Conservation (phyloP, 2,113 vertebrate species). For the Genyomyrus donnyi region DNA sequence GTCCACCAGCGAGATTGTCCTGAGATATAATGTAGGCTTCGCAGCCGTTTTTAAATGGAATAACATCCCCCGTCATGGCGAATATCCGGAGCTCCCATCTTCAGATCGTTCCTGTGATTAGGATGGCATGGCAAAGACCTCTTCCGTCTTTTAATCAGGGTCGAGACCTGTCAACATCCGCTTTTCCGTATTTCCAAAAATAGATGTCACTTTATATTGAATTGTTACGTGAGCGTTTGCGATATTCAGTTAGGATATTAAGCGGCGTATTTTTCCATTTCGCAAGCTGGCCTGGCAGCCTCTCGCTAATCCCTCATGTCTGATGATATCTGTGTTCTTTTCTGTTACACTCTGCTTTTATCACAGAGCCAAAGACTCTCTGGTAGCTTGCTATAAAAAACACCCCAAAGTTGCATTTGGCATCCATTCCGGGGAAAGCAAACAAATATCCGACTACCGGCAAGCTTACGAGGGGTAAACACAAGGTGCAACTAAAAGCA, state of each 20-base stretch:
- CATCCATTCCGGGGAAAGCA: background rate
- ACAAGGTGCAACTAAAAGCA: background rate
- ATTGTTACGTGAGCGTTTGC: background rate
- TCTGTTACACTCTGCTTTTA: background rate
- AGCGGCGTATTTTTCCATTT: background rate
- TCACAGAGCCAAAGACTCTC: background rate
- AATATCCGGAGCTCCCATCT: background rate
- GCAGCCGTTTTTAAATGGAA: constrained; percentile 2
- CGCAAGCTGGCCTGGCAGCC: background rate
- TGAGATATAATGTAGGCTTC: constrained; percentile 47
- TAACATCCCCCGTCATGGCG: background rate
- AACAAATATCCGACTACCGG: background rate
- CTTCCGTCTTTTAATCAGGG: constrained; percentile 17
- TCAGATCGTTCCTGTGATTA: background rate
- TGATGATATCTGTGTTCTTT: constrained; percentile 6
- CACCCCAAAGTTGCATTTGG: background rate
- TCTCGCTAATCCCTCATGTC: background rate
- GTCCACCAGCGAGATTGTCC: constrained; percentile 49
- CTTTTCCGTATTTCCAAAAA: background rate
- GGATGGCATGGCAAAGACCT: background rate
- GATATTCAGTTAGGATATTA: constrained; percentile 9
- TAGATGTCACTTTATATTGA: background rate
- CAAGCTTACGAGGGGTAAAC: background rate
- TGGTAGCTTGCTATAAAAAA: background rate
- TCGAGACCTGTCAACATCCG: background rate